Conservation (phyloP, 2,888 invertebrate species). For the Caenorhabditis becei region DNA sequence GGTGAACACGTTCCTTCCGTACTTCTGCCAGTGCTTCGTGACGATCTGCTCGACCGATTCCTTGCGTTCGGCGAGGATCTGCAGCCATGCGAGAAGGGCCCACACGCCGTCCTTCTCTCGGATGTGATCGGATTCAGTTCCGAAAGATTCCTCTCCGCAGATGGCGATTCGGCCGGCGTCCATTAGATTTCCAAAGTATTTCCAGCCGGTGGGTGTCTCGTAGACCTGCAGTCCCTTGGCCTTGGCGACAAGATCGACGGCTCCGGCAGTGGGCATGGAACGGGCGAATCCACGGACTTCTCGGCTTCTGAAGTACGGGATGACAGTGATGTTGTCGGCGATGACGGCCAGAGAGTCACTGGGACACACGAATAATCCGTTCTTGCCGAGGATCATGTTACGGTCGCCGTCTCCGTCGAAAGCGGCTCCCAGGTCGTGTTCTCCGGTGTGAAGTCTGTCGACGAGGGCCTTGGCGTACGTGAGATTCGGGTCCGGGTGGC, state of each 20-base stretch:
- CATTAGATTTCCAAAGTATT: conserved; percentile 99
- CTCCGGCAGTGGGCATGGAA: conserved; percentile 84
- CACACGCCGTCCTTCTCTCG: conserved; percentile 99
- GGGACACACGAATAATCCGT: conserved; percentile 97
- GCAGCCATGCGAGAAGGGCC: conserved; percentile 97
- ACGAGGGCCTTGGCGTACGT: conserved; percentile 91
- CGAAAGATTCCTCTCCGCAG: conserved; percentile 99
- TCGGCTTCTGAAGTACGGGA: conserved; percentile 93
- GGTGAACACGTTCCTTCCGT: conserved; percentile 96
- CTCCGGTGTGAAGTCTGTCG: conserved; percentile 85
- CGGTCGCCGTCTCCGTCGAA: conserved; percentile 99
- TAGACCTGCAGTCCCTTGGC: conserved; percentile 73
- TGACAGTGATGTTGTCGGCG: conserved; percentile 91
- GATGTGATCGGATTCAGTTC: conserved; percentile 98
- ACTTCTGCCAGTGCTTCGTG: conserved; percentile 91
- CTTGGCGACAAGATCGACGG: conserved; percentile 87
- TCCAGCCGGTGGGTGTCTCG: conserved; percentile 93
- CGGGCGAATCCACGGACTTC: conserved; percentile 89
- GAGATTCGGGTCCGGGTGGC: conserved; percentile 96
- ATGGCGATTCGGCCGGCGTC: conserved; percentile 94
- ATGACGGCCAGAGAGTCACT: conserved; percentile 96
- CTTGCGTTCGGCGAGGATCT: conserved; percentile 88
- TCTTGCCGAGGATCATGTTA: conserved; percentile 96
- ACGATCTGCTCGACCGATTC: conserved; percentile 90
- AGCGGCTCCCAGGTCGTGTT: conserved; percentile 92